phyloP scores from a whole-genome alignment of 2,888 invertebrate species.

The Megalurothrips usitatus region DNA sequence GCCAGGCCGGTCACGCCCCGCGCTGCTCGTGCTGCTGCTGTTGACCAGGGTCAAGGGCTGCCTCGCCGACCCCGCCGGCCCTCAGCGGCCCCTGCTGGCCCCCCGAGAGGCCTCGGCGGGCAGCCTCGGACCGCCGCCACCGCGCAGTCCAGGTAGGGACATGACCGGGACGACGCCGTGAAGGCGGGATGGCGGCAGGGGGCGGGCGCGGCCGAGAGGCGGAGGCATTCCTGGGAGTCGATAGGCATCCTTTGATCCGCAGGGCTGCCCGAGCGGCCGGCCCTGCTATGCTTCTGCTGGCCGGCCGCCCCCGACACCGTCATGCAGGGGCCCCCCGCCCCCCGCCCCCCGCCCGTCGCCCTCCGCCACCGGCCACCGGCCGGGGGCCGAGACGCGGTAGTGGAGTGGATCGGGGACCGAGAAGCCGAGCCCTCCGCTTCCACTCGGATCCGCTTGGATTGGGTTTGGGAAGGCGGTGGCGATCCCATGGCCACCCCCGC shows the following conservation, averaged over 20 bases:
- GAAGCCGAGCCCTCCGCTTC: too few relatives aligned
- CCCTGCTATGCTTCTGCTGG: background rate
- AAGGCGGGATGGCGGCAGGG: background rate
- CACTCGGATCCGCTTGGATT: too few relatives aligned
- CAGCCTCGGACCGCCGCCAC: background rate
- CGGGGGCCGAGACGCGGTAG: too few relatives aligned
- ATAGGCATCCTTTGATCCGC: constrained; percentile 8
- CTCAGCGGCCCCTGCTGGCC: too few relatives aligned
- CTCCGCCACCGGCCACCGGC: too few relatives aligned
- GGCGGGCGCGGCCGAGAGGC: background rate
- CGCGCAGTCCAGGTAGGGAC: background rate
- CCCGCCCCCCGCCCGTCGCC: background rate
- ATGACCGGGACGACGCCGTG: background rate
- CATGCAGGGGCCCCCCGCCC: background rate
- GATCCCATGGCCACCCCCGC: background rate
- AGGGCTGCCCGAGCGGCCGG: background rate
- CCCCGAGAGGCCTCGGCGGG: too few relatives aligned
- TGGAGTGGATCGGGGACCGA: too few relatives aligned
- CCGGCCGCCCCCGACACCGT: background rate
- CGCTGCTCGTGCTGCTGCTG: background rate
- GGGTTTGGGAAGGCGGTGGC: too few relatives aligned
- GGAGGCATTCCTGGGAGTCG: background rate
- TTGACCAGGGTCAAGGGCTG: background rate
- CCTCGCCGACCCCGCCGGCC: background rate
- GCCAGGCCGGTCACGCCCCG: background rate